Conservation (phyloP, 2,888 invertebrate species). For the Molorchus minor region DNA sequence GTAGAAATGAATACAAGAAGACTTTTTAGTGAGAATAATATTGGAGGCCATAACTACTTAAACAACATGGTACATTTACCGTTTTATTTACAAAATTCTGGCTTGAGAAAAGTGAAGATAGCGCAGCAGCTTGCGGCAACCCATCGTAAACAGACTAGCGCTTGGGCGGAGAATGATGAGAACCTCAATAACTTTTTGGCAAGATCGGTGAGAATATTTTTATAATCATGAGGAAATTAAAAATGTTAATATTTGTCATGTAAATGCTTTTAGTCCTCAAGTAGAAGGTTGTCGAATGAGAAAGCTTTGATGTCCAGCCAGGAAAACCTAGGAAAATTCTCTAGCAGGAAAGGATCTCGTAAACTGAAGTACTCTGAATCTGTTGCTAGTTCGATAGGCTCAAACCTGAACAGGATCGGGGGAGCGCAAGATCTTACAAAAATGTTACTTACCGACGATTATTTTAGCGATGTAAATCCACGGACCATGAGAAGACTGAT, state of each 20-base stretch:
- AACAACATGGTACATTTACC: constrained; percentile 97
- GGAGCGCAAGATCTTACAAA: constrained; percentile 78
- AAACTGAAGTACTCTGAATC: constrained; percentile 87
- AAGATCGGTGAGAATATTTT: constrained; percentile 60
- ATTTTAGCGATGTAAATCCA: constrained; percentile 99
- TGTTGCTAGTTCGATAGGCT: constrained; percentile 90
- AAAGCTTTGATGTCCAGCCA: constrained; percentile 86
- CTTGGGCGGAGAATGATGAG: constrained; percentile 68
- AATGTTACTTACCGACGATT: constrained; percentile 94
- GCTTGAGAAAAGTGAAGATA: constrained; percentile 85
- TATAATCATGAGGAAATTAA: not conserved
- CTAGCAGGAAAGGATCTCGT: constrained; percentile 70
- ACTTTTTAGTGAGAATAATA: constrained; percentile 88
- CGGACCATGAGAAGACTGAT: constrained; percentile 94
- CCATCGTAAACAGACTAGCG: constrained; percentile 60
- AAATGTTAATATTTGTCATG: not conserved
- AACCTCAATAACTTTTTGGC: constrained; percentile 64
- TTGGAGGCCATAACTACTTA: constrained; percentile 94
- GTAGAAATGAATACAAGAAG: constrained; percentile 89
- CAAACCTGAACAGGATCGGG: constrained; percentile 77
- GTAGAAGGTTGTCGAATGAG: constrained; percentile 79
- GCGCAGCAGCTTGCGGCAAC: constrained; percentile 82
- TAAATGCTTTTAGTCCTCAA: constrained; percentile 75
- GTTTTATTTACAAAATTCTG: constrained; percentile 97
- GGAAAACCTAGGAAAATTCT: constrained; percentile 72